Evolutionary conservation across 2,113 vertebrate species (phyloP).

Genomic region (Rhinolophus ferrumequinum): DNA sequence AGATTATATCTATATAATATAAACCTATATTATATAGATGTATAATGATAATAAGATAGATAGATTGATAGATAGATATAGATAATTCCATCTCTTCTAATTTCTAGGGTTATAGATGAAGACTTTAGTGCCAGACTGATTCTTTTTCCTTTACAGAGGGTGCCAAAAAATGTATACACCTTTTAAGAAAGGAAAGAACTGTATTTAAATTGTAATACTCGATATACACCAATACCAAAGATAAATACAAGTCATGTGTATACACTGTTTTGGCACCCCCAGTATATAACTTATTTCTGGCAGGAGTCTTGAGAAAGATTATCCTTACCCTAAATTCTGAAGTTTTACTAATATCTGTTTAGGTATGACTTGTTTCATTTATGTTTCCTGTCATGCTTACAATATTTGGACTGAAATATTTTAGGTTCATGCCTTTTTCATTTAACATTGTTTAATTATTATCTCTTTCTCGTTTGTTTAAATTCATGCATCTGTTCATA

Average conservation of each 20-base stretch:
- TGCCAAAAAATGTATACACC: too few species aligned
- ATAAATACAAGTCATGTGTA: too few species aligned
- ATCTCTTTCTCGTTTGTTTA: background rate
- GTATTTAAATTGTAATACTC: too few species aligned
- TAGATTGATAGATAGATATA: background rate
- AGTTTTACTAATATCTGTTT: background rate
- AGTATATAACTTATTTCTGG: background rate
- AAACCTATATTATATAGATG: background rate
- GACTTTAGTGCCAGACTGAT: background rate
- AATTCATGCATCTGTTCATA: background rate
- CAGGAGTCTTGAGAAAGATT: background rate
- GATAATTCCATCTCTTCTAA: background rate
- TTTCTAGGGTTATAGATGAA: background rate
- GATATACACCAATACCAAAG: too few species aligned
- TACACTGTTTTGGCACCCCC: too few species aligned
- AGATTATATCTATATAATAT: background rate
- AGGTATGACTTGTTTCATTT: background rate
- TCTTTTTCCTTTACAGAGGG: background rate
- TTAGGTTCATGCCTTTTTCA: background rate
- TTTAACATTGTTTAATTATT: background rate
- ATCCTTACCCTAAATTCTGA: background rate
- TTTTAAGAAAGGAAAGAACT: too few species aligned
- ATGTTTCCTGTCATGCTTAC: background rate
- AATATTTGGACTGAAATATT: background rate
- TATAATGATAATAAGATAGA: background rate